Evolutionary conservation across 2,797 vertebrate genomes (phyloP).

Genomic region (Phoebastria nigripes): DNA sequence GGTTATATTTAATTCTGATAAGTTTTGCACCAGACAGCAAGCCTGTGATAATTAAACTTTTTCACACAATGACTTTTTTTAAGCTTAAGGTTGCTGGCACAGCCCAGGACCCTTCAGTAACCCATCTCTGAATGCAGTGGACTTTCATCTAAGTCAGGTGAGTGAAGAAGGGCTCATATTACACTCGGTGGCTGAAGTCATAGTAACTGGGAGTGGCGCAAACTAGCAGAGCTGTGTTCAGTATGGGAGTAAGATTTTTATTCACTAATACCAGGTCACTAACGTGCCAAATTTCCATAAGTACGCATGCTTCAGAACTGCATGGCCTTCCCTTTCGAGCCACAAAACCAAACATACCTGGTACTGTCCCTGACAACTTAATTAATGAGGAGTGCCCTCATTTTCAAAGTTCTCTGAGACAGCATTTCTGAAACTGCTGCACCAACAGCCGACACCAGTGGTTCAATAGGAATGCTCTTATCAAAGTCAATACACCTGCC

Average conservation of each 20-base stretch:
- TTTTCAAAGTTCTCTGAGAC: not conserved
- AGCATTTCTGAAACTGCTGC: not conserved
- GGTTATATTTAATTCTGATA: not conserved
- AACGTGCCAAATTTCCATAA: not conserved
- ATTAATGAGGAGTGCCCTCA: not conserved
- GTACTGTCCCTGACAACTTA: not conserved
- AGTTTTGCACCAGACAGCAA: not conserved
- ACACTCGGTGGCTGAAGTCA: not conserved
- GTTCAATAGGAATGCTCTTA: not conserved
- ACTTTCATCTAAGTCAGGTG: not conserved
- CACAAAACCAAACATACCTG: not conserved
- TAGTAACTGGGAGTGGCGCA: not conserved
- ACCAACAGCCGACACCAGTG: not conserved
- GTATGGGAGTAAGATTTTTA: not conserved
- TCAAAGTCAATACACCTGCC: conserved; percentile 73
- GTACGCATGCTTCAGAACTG: not conserved
- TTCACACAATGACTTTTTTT: not conserved
- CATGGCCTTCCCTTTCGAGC: not conserved
- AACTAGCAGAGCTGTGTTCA: not conserved
- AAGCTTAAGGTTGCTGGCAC: not conserved
- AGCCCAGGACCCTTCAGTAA: not conserved
- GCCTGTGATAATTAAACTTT: not conserved
- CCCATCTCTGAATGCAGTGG: not conserved
- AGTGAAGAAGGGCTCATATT: not conserved
- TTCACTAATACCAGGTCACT: not conserved